A percentile compares a stretch with the other conserved stretches of the same genome.
phyloP scores from a whole-genome alignment of 2,797 vertebrate species.

The Anguilla megastoma region DNA sequence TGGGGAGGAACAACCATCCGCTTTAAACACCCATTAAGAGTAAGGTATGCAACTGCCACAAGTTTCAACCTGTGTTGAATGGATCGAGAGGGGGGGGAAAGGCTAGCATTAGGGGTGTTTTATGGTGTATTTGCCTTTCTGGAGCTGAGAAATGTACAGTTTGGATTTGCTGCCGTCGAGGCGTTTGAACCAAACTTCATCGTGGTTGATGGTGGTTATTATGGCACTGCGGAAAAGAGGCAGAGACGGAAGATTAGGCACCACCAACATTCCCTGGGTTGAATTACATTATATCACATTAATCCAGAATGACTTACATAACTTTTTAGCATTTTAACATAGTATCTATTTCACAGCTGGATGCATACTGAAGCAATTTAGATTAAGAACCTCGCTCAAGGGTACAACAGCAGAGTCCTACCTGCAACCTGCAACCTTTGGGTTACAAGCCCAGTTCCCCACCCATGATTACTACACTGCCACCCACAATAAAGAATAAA shows the following conservation, averaged over 20 bases:
- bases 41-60: slow-evolving; percentile 26
- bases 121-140: slow-evolving; percentile 99
- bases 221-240: slow-evolving; percentile 77
- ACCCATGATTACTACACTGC: too few relatives aligned
- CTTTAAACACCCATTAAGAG: slow-evolving; percentile 11
- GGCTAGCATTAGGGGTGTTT: slow-evolving; percentile 76
- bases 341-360: too few relatives aligned
- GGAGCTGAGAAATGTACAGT: slow-evolving; percentile 97
- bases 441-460: too few relatives aligned
- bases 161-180: slow-evolving; percentile 98
- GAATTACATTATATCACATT: neutral
- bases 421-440: too few relatives aligned
- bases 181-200: slow-evolving; percentile 98
- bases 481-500: neutral
- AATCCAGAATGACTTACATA: too few relatives aligned
- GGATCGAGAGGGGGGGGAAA: neutral
- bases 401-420: too few relatives aligned
- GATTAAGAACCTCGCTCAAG: too few relatives aligned
- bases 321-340: too few relatives aligned
- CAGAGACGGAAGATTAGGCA: slow-evolving; percentile 37
- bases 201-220: slow-evolving; percentile 98
- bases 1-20: neutral
- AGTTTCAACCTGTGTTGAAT: neutral
- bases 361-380: too few relatives aligned
- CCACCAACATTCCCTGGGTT: neutral